phyloP scores from a whole-genome alignment of 2,888 invertebrate species.

The Euproctis similis region DNA sequence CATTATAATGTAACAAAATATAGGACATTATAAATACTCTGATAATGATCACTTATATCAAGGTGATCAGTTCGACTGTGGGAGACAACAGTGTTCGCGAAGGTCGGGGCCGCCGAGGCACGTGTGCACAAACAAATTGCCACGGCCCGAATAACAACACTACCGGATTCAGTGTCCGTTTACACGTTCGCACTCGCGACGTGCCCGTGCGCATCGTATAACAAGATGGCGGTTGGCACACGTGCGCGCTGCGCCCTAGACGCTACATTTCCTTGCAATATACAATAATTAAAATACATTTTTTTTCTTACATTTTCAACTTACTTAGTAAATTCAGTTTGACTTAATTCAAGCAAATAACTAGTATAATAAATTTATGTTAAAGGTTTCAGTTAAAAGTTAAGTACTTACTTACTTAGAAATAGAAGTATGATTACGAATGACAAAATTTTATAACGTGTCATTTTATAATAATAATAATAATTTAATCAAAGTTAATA shows the following conservation, averaged over 20 bases:
- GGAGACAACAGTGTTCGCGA: slow-evolving; percentile 67
- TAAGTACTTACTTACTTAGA: slow-evolving; percentile 74
- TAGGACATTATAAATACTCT: slow-evolving; percentile 61
- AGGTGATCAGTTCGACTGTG: slow-evolving; percentile 47
- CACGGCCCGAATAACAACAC: slow-evolving; percentile 1
- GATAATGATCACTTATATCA: slow-evolving; percentile 64
- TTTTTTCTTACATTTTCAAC: slow-evolving; percentile 72
- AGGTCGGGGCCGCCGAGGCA: slow-evolving; percentile 17
- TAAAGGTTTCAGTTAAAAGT: slow-evolving; percentile 74
- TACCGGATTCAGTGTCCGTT: background rate
- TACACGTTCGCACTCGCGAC: background rate
- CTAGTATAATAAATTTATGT: slow-evolving; percentile 75
- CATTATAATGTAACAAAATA: slow-evolving; percentile 73
- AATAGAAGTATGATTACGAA: slow-evolving; percentile 76
- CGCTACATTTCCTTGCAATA: slow-evolving; percentile 51
- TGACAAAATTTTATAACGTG: slow-evolving; percentile 75
- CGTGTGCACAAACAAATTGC: background rate
- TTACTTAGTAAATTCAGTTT: slow-evolving; percentile 77
- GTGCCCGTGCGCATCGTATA: slow-evolving; percentile 1
- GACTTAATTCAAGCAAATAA: slow-evolving; percentile 77
- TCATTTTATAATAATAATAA: slow-evolving; percentile 72
- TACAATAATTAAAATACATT: slow-evolving; percentile 75
- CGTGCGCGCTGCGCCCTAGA: too few relatives aligned
- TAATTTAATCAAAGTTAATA: slow-evolving; percentile 77
- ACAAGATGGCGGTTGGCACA: slow-evolving; percentile 17